These are phyloP conservation scores for Celastrina argiolus DNA, from an alignment of 2,888 invertebrate genomes.

Conservation along the genomic window DNA sequence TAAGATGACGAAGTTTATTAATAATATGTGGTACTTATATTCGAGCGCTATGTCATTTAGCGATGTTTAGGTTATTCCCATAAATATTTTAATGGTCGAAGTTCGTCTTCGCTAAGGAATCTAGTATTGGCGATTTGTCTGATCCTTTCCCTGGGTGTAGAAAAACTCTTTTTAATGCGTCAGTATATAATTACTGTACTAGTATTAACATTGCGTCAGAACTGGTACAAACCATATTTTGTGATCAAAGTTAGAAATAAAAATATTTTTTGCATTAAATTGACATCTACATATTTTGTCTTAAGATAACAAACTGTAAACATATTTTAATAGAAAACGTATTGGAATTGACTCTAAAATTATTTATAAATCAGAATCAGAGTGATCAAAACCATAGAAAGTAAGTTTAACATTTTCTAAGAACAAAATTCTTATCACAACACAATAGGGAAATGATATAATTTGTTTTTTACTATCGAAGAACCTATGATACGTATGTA, in stretches of 20 bases:
- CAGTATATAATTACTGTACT: background rate
- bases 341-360: constrained; percentile 56
- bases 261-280: constrained; percentile 34
- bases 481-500: too few species aligned
- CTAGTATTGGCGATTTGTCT: background rate
- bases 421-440: background rate
- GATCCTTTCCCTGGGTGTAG: background rate
- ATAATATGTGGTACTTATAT: too few species aligned
- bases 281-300: constrained; percentile 20
- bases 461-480: too few species aligned
- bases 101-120: too few species aligned
- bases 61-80: too few species aligned
- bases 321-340: constrained; percentile 51
- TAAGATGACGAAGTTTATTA: too few species aligned
- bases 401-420: background rate
- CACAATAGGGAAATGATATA: background rate
- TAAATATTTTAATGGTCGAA: too few species aligned
- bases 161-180: background rate
- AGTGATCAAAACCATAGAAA: constrained; percentile 43
- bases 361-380: constrained; percentile 48
- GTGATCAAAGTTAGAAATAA: constrained; percentile 36
- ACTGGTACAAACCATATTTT: constrained; percentile 50
- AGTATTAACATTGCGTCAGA: constrained; percentile 36
- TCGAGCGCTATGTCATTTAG: too few species aligned
- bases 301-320: constrained; percentile 41